Percentiles rank a stretch among this genome's conserved stretches.
Conservation (phyloP, 2,113 vertebrate genomes). For the Eretmochelys imbricata region DNA sequence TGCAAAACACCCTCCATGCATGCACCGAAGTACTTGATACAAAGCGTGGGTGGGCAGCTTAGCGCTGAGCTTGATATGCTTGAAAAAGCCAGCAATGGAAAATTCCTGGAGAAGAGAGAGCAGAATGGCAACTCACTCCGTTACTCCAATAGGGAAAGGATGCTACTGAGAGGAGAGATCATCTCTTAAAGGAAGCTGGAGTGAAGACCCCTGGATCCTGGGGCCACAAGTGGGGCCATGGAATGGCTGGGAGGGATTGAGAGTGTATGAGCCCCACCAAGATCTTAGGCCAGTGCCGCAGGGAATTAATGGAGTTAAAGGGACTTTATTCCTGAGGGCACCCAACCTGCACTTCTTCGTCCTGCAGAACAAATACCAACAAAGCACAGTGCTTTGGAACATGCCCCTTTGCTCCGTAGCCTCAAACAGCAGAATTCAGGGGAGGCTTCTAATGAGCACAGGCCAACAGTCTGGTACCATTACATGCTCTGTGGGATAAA, state of each 20-base stretch:
- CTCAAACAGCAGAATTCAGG: neutral
- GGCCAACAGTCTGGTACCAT: too few species aligned
- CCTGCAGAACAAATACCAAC: neutral
- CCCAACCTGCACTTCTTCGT: neutral
- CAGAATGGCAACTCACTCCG: neutral
- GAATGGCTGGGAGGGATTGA: neutral
- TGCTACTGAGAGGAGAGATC: neutral
- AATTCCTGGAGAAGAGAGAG: neutral
- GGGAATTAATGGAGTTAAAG: neutral
- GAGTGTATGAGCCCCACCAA: neutral
- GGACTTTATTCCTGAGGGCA: neutral
- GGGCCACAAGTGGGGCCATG: neutral
- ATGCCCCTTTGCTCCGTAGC: neutral
- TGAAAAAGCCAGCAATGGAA: neutral
- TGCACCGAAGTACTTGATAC: neutral
- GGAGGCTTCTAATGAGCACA: too few species aligned
- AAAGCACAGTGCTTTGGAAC: neutral
- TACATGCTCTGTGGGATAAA: neutral
- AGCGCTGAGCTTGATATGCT: neutral
- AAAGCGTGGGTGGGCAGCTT: neutral
- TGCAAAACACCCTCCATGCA: neutral
- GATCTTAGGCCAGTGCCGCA: neutral
- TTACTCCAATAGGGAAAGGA: neutral
- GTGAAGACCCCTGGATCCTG: neutral
- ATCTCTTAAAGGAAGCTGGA: neutral